These are phyloP conservation scores for Sus cebifrons DNA, from an alignment of 2,797 vertebrate genomes.

Conservation along the genomic window DNA sequence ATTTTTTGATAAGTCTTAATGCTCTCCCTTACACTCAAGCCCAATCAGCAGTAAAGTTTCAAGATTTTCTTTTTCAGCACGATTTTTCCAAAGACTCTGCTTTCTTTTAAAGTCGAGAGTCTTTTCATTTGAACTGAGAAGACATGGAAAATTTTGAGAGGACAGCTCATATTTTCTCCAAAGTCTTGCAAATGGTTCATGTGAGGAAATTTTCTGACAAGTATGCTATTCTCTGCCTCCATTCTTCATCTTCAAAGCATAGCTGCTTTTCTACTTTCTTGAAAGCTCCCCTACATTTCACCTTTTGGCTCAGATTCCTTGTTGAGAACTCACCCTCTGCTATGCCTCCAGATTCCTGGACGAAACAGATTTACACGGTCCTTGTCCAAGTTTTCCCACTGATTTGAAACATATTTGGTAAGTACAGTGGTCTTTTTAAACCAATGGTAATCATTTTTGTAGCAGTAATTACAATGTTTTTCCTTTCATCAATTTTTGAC, in stretches of 20 bases:
- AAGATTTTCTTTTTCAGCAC: not conserved
- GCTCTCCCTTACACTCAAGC: not conserved
- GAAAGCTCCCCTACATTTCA: not conserved
- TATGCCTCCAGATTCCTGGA: not conserved
- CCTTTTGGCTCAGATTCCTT: not conserved
- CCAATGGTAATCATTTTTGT: not conserved
- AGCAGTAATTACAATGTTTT: not conserved
- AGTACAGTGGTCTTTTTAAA: not conserved
- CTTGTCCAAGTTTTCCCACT: not conserved
- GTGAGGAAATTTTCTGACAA: not conserved
- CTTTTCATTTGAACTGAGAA: not conserved
- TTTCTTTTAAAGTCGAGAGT: slow-evolving; percentile 3
- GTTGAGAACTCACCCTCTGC: not conserved
- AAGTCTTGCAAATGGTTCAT: not conserved
- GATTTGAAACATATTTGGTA: not conserved
- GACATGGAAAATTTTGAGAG: not conserved
- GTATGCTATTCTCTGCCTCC: not conserved
- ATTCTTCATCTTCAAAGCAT: not conserved
- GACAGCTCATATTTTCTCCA: not conserved
- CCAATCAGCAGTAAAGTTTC: not conserved
- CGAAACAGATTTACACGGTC: not conserved
- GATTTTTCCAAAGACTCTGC: not conserved
- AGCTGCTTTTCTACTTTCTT: not conserved
- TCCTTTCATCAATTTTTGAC: slow-evolving; percentile 40
- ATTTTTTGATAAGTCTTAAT: not conserved